Conservation (phyloP, 30 jellyfish, hydroid and myxozoan genomes). For the Cassiopea andromeda region DNA sequence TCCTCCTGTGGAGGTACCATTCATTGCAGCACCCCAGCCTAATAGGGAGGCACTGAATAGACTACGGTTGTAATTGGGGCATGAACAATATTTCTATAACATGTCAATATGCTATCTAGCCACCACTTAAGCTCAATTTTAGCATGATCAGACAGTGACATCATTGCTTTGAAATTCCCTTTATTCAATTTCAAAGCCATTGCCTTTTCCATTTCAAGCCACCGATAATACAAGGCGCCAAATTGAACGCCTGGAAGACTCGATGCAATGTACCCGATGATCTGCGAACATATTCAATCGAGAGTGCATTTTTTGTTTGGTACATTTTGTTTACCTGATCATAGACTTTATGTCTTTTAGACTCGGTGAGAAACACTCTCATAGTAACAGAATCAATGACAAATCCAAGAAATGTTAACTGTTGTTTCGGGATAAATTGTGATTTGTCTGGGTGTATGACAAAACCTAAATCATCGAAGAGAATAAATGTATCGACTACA, state of each 20-base stretch:
- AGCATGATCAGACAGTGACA: slow-evolving; percentile 6
- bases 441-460: slow-evolving; percentile 41
- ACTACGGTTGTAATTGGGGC: slow-evolving; percentile 1
- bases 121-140: slow-evolving; percentile 48
- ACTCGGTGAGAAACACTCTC: slow-evolving; percentile 15
- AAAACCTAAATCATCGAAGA: slow-evolving; percentile 20
- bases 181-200: slow-evolving; percentile 9
- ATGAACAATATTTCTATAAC: slow-evolving; percentile 3
- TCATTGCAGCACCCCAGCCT: slow-evolving; percentile 66
- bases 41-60: slow-evolving; percentile 62
- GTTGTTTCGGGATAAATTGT: slow-evolving; percentile 5
- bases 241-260: slow-evolving; percentile 40
- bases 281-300: neutral
- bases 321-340: neutral
- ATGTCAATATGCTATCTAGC: neutral
- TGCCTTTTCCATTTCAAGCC: slow-evolving; percentile 23
- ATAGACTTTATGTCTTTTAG: neutral
- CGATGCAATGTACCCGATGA: slow-evolving; percentile 9
- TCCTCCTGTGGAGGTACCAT: slow-evolving; percentile 55
- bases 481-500: slow-evolving; percentile 25
- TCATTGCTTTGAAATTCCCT: slow-evolving; percentile 29
- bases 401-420: slow-evolving; percentile 26
- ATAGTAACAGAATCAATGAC: slow-evolving; percentile 5
- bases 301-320: neutral
- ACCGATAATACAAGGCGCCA: slow-evolving; percentile 58